Base-by-base conservation (phyloP, 2,113 vertebrate genomes). In the Pollachius pollachius region DNA sequence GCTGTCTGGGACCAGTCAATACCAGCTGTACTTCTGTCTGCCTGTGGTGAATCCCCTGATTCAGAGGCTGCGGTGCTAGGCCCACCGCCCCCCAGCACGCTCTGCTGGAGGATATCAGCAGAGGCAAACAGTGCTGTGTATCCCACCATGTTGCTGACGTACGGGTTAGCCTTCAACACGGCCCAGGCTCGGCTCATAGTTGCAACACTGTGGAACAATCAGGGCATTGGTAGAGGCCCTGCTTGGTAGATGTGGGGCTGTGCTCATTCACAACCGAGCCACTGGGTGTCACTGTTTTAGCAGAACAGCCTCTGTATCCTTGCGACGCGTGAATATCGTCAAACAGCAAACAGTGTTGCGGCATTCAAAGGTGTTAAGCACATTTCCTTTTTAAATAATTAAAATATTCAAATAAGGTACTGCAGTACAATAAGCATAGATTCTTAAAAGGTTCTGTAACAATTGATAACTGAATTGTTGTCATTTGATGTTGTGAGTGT, bases 31-130 rank as follows among this genome's bases (percentile, higher is more conserved):
- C 62, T 65, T 41, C 8, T 17, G 69, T 48, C 41, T 9, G 56
- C 15, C 60, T 27, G 63, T 52, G 5, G 34, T 34, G 63, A 23
- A 8, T 56, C 80, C 61, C 78, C 78, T 0, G 71, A 54, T 16
- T 23, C 19, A 58, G 69, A 71, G n/a, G 41, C 68, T 16, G 72
- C 37, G 0, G 27, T n/a, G 11, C 48, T 27, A 65, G 73, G 74
- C 23, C 67, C 64, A 48, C 7, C 9, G 41, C 41, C 41, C 9
- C 82, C 78, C 70, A 92, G 75, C 68, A 91, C 52, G 2, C 83
- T 83, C 78, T 94, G 93, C 75, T 94, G 93, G 58, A 94, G 90
- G 23, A 93, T 74, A 83, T 94, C 94, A 16, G 94, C 94, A 0
- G 91, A 90, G 34, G 92, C 90, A 2, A 93, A 94, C 64, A 94